Conservation (phyloP, 2,888 invertebrate genomes). For the Chymomyza fuscimana region DNA sequence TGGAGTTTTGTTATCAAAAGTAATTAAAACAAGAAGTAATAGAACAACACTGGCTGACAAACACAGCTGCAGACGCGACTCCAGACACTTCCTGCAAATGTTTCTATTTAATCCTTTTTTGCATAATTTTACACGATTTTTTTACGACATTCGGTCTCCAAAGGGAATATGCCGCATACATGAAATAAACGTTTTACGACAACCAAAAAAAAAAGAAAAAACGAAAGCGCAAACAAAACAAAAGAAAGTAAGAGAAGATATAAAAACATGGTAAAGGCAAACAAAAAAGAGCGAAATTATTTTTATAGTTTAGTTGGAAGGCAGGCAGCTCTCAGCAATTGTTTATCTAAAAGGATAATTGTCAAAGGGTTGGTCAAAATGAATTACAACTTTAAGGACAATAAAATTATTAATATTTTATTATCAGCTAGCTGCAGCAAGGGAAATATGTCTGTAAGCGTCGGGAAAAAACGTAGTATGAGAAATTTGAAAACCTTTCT, state of each 20-base stretch:
- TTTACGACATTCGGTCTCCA: conserved; percentile 52
- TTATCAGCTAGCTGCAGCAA: conserved; percentile 47
- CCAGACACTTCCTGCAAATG: conserved; percentile 48
- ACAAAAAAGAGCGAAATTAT: conserved; percentile 45
- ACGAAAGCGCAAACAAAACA: conserved; percentile 45
- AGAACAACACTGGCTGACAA: conserved; percentile 20
- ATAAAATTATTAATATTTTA: conserved; percentile 72
- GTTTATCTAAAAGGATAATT: conserved; percentile 71
- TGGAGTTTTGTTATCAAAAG: conserved; percentile 54
- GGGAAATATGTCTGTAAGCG: neutral
- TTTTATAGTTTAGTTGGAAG: conserved; percentile 43
- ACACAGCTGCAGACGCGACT: conserved; percentile 45
- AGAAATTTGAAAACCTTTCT: neutral
- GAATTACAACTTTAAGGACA: conserved; percentile 73
- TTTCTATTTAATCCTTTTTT: conserved; percentile 65
- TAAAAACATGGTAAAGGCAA: neutral
- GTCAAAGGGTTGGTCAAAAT: conserved; percentile 62
- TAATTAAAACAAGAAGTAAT: conserved; percentile 62
- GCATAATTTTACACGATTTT: conserved; percentile 68
- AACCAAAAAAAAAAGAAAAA: conserved; percentile 40
- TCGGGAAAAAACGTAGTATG: too few species aligned
- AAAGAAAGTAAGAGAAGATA: conserved; percentile 53
- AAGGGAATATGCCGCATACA: conserved; percentile 70
- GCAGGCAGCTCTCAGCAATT: conserved; percentile 51
- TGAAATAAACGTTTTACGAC: conserved; percentile 73